Evolutionary conservation across 2,797 vertebrate genomes (phyloP).

Genomic region (Hapalemur alaotrensis): DNA sequence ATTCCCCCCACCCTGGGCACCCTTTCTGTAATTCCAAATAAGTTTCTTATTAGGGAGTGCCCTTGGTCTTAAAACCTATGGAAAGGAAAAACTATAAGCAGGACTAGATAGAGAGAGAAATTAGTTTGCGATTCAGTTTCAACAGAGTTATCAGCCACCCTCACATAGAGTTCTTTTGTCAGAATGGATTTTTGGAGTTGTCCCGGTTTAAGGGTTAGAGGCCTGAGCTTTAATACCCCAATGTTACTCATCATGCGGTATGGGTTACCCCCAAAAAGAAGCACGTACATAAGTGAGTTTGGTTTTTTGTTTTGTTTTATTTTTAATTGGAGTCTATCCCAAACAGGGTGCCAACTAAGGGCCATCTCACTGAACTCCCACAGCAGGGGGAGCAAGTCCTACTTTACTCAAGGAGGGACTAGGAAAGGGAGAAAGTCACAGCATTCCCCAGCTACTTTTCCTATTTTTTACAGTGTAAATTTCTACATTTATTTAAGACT

Average conservation of each 20-base stretch:
- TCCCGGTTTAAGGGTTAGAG: neutral
- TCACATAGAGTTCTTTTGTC: neutral
- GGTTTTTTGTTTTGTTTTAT: neutral
- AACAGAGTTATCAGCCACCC: neutral
- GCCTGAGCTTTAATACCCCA: neutral
- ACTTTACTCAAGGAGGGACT: neutral
- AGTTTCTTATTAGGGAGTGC: neutral
- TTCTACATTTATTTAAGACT: neutral
- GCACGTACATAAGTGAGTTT: neutral
- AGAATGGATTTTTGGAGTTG: neutral
- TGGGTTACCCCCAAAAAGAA: neutral
- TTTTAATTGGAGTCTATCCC: neutral
- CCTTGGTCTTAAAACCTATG: neutral
- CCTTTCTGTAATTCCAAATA: neutral
- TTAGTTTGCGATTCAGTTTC: neutral
- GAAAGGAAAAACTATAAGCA: neutral
- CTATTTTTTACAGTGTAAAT: neutral
- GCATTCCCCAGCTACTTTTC: neutral
- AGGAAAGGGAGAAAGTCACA: neutral
- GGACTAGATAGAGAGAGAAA: neutral
- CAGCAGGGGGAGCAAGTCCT: rapidly evolving
- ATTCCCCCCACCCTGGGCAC: neutral
- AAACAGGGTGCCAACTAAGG: neutral
- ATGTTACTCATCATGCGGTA: neutral
- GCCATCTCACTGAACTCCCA: neutral